A percentile compares a stretch with the other conserved stretches of the same genome.
These are phyloP conservation scores for Penelope pileata DNA, from an alignment of 2,113 vertebrate species.

Conservation along the genomic window DNA sequence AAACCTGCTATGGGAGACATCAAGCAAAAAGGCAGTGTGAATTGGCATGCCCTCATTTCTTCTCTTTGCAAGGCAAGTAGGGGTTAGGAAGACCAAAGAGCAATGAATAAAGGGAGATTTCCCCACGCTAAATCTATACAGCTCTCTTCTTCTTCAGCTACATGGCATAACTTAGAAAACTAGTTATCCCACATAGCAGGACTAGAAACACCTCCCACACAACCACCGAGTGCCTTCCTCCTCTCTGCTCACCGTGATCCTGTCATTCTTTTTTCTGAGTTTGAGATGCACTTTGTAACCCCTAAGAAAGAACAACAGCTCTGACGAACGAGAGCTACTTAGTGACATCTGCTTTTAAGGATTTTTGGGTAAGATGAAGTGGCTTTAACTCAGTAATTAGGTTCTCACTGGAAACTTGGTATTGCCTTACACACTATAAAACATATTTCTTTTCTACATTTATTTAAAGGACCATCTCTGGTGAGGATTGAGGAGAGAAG, in stretches of 20 bases:
- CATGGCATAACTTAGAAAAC: neutral
- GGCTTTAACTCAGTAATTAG: neutral
- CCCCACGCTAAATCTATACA: neutral
- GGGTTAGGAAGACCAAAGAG: neutral
- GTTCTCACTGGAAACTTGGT: neutral
- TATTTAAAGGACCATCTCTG: neutral
- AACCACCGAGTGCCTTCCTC: neutral
- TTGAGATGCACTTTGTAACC: neutral
- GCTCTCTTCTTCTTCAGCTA: neutral
- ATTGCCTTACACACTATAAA: neutral
- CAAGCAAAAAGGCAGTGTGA: neutral
- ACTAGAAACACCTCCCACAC: neutral
- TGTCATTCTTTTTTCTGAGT: neutral
- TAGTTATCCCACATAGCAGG: neutral
- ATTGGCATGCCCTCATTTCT: neutral
- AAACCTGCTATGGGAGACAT: accelerated
- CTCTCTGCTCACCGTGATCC: neutral
- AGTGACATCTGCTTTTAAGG: neutral
- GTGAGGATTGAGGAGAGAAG: neutral
- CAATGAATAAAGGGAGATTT: neutral
- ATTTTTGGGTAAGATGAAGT: neutral
- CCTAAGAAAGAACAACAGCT: neutral
- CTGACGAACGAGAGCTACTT: neutral
- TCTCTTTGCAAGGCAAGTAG: neutral
- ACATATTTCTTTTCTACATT: neutral